Conservation (phyloP, 1,140 invertebrate species). For the Ectropis grisescens region DNA sequence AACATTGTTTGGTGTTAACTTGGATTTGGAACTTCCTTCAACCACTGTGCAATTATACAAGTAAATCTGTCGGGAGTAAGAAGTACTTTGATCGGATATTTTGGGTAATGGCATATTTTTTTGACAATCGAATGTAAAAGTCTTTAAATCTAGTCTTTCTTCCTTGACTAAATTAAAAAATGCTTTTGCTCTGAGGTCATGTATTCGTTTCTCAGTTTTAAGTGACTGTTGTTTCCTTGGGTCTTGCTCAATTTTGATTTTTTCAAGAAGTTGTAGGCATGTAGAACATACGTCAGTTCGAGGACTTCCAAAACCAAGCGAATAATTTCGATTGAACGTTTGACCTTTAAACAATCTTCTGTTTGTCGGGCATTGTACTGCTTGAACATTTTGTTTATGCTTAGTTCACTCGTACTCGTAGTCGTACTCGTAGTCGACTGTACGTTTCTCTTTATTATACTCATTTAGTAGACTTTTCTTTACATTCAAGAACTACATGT, state of each 20-base stretch:
- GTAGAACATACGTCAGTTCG: constrained; percentile 21
- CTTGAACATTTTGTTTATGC: too few species aligned
- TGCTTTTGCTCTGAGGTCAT: constrained; percentile 14
- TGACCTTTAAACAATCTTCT: too few species aligned
- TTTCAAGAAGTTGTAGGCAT: constrained; percentile 13
- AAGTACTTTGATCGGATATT: constrained; percentile 21
- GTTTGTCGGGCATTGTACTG: too few species aligned
- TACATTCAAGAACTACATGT: too few species aligned
- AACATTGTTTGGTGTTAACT: constrained; percentile 13
- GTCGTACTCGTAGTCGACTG: too few species aligned
- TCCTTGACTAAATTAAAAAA: constrained; percentile 15
- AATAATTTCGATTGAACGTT: constrained; percentile 15
- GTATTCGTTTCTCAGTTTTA: constrained; percentile 12
- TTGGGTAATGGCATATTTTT: constrained; percentile 25
- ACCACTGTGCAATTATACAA: constrained; percentile 23
- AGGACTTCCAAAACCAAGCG: constrained; percentile 18
- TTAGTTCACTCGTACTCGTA: too few species aligned
- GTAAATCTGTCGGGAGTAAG: constrained; percentile 17
- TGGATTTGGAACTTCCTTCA: constrained; percentile 1
- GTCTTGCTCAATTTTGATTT: constrained; percentile 10
- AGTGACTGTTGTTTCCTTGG: constrained; percentile 9
- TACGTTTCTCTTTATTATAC: too few species aligned
- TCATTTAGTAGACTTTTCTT: too few species aligned
- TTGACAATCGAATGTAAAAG: constrained; percentile 27
- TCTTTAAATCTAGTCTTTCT: constrained; percentile 10